Percentiles rank a stretch among this genome's conserved stretches.
Evolutionary conservation across 1,140 invertebrate genomes (phyloP).

Genomic region (Laupala kohalensis): DNA sequence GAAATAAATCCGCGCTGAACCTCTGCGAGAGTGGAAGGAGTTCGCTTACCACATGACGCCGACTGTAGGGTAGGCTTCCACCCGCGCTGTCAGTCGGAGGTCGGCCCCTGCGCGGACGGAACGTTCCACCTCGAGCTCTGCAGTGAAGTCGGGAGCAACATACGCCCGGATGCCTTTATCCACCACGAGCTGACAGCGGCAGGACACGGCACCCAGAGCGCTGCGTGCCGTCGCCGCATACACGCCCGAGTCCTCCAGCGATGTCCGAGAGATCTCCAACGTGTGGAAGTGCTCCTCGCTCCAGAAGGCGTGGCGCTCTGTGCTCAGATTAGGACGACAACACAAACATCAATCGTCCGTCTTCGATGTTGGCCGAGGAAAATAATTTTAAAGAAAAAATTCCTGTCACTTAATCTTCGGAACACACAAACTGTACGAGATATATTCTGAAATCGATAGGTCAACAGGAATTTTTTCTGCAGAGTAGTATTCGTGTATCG

Average conservation of each 20-base stretch:
- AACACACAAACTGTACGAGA: too few relatives aligned
- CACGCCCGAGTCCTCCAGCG: conserved; percentile 63
- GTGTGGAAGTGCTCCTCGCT: conserved; percentile 65
- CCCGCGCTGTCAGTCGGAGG: conserved; percentile 50
- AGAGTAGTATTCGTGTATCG: too few relatives aligned
- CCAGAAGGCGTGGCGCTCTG: conserved; percentile 40
- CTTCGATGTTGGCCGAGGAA: too few relatives aligned
- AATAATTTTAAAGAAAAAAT: too few relatives aligned
- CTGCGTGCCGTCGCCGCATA: conserved; percentile 74
- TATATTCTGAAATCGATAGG: too few relatives aligned
- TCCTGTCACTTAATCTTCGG: too few relatives aligned
- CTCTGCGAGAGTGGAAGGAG: too few relatives aligned
- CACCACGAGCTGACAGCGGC: conserved; percentile 64
- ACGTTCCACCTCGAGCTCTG: conserved; percentile 46
- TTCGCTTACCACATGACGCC: conserved; percentile 60
- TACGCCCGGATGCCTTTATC: conserved; percentile 73
- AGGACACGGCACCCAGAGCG: conserved; percentile 67
- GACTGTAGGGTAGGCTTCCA: conserved; percentile 69
- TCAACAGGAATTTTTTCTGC: too few relatives aligned
- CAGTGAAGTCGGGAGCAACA: conserved; percentile 60
- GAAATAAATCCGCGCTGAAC: too few relatives aligned
- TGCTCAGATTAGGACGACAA: background rate
- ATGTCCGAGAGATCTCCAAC: conserved; percentile 65
- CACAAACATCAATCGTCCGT: too few relatives aligned
- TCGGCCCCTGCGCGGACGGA: conserved; percentile 43